Percentiles rank a stretch among this genome's conserved stretches.
Evolutionary conservation across 1,140 invertebrate genomes (phyloP).

Genomic region (Onthophagus taurus): DNA sequence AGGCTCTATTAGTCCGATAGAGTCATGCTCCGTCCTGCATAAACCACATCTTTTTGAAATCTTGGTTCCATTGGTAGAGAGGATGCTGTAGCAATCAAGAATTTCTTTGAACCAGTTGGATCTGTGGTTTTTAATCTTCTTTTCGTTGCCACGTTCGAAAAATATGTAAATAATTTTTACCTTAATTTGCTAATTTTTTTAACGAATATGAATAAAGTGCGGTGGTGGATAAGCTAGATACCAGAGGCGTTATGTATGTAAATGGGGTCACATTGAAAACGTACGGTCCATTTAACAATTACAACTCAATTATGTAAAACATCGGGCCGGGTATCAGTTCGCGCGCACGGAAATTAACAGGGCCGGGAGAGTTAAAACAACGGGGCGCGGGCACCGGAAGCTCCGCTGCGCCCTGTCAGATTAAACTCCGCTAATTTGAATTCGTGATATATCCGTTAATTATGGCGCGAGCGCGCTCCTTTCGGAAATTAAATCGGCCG

Average conservation of each 20-base stretch:
- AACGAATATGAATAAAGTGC: no score
- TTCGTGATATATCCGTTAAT: slow-evolving; percentile 31
- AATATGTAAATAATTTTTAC: no score
- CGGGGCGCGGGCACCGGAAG: slow-evolving; percentile 17
- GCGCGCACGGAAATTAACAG: slow-evolving; percentile 36
- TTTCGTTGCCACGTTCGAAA: no score
- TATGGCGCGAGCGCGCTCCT: slow-evolving; percentile 22
- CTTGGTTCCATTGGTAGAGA: no score
- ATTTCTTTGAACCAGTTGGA: no score
- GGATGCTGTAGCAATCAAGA: no score
- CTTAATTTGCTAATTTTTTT: no score
- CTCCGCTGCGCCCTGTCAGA: slow-evolving; percentile 18
- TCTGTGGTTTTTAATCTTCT: no score
- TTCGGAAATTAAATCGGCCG: slow-evolving; percentile 26
- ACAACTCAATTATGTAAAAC: slow-evolving; percentile 35
- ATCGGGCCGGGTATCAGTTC: slow-evolving; percentile 26
- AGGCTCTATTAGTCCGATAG: no score
- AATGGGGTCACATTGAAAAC: slow-evolving; percentile 31
- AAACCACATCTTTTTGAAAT: no score
- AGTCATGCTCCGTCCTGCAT: no score
- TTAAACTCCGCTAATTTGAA: slow-evolving; percentile 28
- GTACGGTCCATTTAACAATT: slow-evolving; percentile 36
- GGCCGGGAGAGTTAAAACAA: slow-evolving; percentile 33
- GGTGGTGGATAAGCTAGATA: no score
- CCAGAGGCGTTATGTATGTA: slow-evolving; percentile 35